Base-by-base conservation (phyloP, 2,888 invertebrate species). In the Sesamia inferens region DNA sequence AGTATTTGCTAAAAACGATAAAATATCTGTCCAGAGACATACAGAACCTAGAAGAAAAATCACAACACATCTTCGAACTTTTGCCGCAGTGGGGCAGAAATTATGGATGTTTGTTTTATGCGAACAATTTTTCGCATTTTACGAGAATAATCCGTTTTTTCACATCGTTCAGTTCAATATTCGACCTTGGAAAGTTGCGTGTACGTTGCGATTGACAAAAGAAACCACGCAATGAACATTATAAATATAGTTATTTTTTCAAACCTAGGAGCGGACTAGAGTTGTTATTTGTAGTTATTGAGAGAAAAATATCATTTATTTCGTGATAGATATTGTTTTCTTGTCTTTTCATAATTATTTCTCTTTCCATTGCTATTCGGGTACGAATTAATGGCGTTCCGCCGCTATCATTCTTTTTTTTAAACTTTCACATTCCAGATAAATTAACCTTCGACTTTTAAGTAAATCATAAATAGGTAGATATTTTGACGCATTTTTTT, bases 111-210 rank as follows among this genome's bases (percentile, higher is more conserved):
- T 74, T 79, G 58, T 71, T 81, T 71, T 57, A 71, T 2, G 54
- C 14, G 55, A 71, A 73, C 64, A 64, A 75, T 71, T 78, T 82
- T 76, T 66, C 68, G 44, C 68, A 68, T 73, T 85, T 78, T 79
- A 71, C 66, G 84, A 83, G 47, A 76, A 69, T 62, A 58, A 85
- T 68, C 44, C 48, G n/a, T 63, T 74, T 75, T 78, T 79, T 76
- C 51, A 76, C 71, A 85, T 81, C 70, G 74, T 69, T 80, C 74
- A 80, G 74, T 69, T 80, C 74, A 80, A 75, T 86, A 80, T 72
- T 75, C 58, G 65, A 64, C 87, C 81, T 86, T 80, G 76, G 55
- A 68, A 62, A 66, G 19, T 85, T 81, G 81, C 87, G 83, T 87
- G 85, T 59, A 72, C 68, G 71, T 63, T 66, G 58, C 79, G 63